Base-by-base conservation (phyloP, 2,888 invertebrate species). In the Cancer borealis region DNA sequence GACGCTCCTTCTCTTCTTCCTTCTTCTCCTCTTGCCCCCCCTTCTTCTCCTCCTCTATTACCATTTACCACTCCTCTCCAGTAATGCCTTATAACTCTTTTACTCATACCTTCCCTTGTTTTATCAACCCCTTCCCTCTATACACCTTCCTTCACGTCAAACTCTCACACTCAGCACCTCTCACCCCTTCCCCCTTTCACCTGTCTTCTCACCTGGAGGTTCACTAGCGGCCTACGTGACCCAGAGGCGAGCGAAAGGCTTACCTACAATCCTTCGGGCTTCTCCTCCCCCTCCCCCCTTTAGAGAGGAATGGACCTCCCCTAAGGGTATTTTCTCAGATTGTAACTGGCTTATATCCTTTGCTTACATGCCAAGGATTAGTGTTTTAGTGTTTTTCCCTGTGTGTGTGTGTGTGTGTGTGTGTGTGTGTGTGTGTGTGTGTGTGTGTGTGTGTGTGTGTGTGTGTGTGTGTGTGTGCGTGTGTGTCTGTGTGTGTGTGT, bases 331-430 rank as follows among this genome's bases (percentile, higher is more conserved):
- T 79, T 30, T 79, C 79, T 79, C 79, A 79, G 79, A 26, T 2
- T 79, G 12, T 79, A 79, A 79, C 79, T 79, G 79, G 79, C 79
- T 26, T 79, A 26, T 79, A 30, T 79, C 12, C 30, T 79, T 79
- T 79, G 26, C 79, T 79, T 79, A 79, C 79, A 79, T 79, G 17
- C 79, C 79, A 79, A 5, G 6, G 79, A 79, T 79, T 79, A 79
- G 79, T 79, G n/a, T 79, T 12, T 79, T 26, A 26, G 5, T 79
- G 6, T 79, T 26, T 26, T 12, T 79, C 30, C 26, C 30, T 79
- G 3, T 26, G 12, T 79, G 30, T 79, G 30, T 79, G 30, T 79
- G 30, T 79, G 30, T 79, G 30, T 79, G 30, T 79, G 30, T 79
- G 30, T 79, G 30, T 79, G 30, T 79, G 30, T 79, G 30, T 79